Evolutionary conservation across 2,113 vertebrate species (phyloP).

Genomic region (Parus major): DNA sequence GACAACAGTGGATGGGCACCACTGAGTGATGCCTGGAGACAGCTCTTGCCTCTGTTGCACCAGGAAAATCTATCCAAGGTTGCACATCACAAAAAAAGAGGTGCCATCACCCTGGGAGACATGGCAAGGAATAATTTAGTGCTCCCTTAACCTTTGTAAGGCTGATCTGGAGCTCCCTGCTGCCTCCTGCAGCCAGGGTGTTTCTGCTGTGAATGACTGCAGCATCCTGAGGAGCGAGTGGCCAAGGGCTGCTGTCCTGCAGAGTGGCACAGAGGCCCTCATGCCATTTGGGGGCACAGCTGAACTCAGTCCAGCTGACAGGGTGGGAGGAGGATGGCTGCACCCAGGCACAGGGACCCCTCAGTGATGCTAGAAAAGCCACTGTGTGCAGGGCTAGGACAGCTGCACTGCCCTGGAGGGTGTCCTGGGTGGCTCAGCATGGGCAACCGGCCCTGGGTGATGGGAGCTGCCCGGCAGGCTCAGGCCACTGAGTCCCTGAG

Average conservation of each 20-base stretch:
- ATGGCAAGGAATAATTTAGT: neutral
- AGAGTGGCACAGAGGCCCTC: rapidly evolving
- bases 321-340: neutral
- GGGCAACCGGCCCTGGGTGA: rapidly evolving
- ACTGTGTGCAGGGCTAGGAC: rapidly evolving
- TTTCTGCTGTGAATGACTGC: rapidly evolving
- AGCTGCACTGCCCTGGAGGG: rapidly evolving
- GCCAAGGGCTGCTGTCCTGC: neutral
- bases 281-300: neutral
- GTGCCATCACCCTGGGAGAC: neutral
- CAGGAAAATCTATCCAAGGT: neutral
- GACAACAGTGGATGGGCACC: neutral
- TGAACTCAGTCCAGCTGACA: rapidly evolving
- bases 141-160: neutral
- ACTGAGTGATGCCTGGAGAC: neutral
- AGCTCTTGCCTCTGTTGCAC: neutral
- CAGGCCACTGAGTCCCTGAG: rapidly evolving
- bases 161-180: neutral
- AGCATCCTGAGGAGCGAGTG: rapidly evolving
- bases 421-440: rapidly evolving
- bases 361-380: neutral
- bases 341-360: neutral
- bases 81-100: neutral
- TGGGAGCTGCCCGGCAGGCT: rapidly evolving
- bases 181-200: neutral